Evolutionary conservation across 2,113 vertebrate species (phyloP).

Genomic region (Calypte anna): DNA sequence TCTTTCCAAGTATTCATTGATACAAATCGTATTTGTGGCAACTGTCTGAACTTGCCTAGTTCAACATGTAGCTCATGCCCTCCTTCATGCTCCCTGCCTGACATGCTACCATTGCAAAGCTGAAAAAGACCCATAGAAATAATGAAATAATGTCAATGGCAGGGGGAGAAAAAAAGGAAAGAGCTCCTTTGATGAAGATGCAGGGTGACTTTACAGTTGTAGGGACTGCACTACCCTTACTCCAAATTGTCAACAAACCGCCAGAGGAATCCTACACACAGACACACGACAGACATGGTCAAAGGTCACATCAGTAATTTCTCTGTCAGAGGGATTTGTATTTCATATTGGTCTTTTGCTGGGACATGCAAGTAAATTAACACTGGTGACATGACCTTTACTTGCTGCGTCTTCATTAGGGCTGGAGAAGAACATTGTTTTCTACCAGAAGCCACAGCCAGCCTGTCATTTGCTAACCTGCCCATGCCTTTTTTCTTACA

Average conservation of each 20-base stretch:
- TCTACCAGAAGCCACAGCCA: neutral
- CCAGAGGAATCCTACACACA: neutral
- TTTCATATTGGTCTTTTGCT: neutral
- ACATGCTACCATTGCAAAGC: neutral
- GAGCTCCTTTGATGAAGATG: neutral
- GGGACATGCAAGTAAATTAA: neutral
- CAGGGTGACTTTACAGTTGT: neutral
- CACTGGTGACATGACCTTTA: neutral
- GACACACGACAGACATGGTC: neutral
- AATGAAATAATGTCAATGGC: neutral
- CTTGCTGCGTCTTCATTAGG: neutral
- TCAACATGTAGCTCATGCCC: neutral
- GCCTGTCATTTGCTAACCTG: neutral
- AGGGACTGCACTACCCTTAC: neutral
- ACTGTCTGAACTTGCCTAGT: neutral
- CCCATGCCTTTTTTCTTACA: neutral
- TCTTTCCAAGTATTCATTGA: neutral
- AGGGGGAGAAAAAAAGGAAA: neutral
- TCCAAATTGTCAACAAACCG: neutral
- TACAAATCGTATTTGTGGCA: neutral
- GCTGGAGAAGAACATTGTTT: neutral
- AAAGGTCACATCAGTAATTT: constrained; percentile 7
- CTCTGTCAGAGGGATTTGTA: neutral
- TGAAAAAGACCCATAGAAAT: neutral
- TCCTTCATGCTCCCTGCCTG: neutral